Evolutionary conservation across 2,113 vertebrate genomes (phyloP), one percentile per base, ranked within the genome.

Genomic region (Callorhinus ursinus): DNA sequence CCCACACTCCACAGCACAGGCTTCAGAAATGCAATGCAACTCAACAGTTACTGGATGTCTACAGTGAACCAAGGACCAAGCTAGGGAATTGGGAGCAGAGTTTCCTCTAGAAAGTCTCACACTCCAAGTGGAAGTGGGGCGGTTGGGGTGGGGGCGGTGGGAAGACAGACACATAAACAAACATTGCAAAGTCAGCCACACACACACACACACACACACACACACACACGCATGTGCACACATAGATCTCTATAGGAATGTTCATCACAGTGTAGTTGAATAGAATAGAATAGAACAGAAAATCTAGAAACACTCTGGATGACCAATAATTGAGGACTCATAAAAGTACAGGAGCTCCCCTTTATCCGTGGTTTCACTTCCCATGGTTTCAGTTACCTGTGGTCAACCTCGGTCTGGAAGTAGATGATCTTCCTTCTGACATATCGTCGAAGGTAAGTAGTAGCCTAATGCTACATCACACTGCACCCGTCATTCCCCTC

Each of bases 271-370:
- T 69, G 18, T 15, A 59, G 69, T 76, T 95, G 53, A 65, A 81
- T 9, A 46, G 46, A 46, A 81, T 77, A 71, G 57, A 65, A 63
- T 1, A 88, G 53, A 65, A 81, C 8, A 46, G 46, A 77, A 82
- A 74, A 59, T 55, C 82, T 61, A 92, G 59, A 72, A 87, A 76
- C 18, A 76, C 22, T 49, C n/a, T 61, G 39, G 49, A 81, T 74
- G 46, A n/a, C 39, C 55, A 94, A 36, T 13, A 53, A 53, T 2
- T 88, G 49, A 65, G n/a, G 9, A 94, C 1, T 14, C 39, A 90
- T 71, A 74, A 90, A 83, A 92, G 18, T 33, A 79, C 18, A 33
- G 31, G 31, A 79, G 31, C 28, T 33, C 72, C 76, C 46, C 5
- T n/a, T 79, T 22, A 53, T n/a, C 76, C 11, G 10, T 13, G 76